These are phyloP conservation scores for Drosophila bipectinata DNA, from an alignment of 1,140 invertebrate genomes.

Conservation along the genomic window DNA sequence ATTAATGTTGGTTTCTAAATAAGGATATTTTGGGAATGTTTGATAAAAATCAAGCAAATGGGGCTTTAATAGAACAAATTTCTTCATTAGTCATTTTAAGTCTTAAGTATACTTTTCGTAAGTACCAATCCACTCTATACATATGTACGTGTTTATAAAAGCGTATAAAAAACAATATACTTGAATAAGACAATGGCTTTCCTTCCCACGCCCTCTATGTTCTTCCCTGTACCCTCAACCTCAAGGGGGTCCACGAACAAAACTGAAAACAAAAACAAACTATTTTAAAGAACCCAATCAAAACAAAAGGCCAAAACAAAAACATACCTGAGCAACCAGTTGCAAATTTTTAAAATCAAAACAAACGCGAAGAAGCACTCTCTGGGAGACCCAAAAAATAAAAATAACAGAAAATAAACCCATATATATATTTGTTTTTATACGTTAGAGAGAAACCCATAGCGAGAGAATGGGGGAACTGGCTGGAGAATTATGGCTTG, in stretches of 20 bases:
- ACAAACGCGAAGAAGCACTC: conserved; percentile 60
- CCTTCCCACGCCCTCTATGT: conserved; percentile 21
- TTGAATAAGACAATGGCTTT: conserved; percentile 20
- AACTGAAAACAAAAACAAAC: conserved; percentile 12
- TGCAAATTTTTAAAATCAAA: conserved; percentile 66
- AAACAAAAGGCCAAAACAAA: conserved; percentile 29
- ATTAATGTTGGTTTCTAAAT: conserved; percentile 16
- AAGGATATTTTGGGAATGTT: conserved; percentile 7
- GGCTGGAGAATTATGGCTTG: conserved; percentile 46
- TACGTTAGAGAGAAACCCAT: conserved; percentile 7
- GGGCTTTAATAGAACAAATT: not conserved
- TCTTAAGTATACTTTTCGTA: not conserved
- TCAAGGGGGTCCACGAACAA: conserved; percentile 4
- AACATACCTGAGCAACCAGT: conserved; percentile 59
- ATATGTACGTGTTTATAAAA: not conserved
- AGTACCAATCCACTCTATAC: not conserved
- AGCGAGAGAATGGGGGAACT: conserved; percentile 30
- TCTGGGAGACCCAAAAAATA: conserved; percentile 14
- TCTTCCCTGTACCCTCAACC: not conserved
- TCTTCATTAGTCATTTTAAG: not conserved
- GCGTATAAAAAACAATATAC: conserved; percentile 17
- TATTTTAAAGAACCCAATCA: conserved; percentile 23
- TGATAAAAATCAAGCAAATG: not conserved
- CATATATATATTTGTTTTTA: not conserved
- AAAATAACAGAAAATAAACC: conserved; percentile 3